A percentile compares a stretch with the other conserved stretches of the same genome.
These are phyloP conservation scores for Rhagonycha lutea DNA, from an alignment of 2,888 invertebrate species.

Conservation along the genomic window DNA sequence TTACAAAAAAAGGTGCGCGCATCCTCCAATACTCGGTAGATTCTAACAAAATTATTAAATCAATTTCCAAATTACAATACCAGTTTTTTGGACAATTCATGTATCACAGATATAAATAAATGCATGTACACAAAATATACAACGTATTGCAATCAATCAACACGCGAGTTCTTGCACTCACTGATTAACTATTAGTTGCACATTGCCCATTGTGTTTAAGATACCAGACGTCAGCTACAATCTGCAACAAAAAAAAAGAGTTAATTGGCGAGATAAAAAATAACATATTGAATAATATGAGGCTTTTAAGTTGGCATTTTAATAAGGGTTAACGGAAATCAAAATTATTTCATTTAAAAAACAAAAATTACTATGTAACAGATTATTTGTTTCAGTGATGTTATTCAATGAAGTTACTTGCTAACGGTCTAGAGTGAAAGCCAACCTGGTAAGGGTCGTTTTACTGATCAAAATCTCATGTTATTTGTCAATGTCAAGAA, in stretches of 20 bases:
- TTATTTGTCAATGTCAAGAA: constrained; percentile 78
- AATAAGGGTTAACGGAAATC: not conserved
- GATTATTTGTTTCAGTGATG: not conserved
- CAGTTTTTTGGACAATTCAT: constrained; percentile 47
- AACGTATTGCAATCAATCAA: constrained; percentile 50
- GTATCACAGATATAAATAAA: constrained; percentile 59
- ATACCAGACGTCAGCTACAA: constrained; percentile 19
- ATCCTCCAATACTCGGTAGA: constrained; percentile 35
- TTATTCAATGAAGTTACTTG: constrained; percentile 48
- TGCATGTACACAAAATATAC: constrained; percentile 57
- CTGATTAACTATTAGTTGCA: constrained; percentile 47
- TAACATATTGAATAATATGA: not conserved
- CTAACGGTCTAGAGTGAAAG: constrained; percentile 52
- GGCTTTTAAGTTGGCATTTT: not conserved
- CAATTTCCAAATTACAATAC: constrained; percentile 44
- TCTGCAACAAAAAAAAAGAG: constrained; percentile 21
- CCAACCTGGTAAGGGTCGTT: constrained; percentile 58
- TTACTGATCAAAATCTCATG: constrained; percentile 74
- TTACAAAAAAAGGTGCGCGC: constrained; percentile 44
- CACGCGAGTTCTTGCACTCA: constrained; percentile 36
- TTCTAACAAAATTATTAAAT: constrained; percentile 38
- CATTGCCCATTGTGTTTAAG: constrained; percentile 48
- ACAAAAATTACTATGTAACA: not conserved
- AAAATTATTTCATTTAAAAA: not conserved
- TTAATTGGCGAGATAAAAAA: not conserved